Conservation (phyloP, 2,888 invertebrate species). For the Athripsodes cinereus region DNA sequence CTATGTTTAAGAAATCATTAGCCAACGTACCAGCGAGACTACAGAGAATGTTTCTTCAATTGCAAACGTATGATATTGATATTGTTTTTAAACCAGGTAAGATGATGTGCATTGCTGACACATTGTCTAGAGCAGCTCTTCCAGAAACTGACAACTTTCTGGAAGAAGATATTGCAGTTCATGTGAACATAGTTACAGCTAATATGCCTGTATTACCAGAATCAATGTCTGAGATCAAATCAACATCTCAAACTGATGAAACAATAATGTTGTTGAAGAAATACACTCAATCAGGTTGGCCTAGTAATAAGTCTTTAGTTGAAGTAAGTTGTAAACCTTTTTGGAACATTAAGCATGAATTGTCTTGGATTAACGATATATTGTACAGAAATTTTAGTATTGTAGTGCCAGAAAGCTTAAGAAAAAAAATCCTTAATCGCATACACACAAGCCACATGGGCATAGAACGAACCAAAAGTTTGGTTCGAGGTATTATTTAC, state of each 20-base stretch:
- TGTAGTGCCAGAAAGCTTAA: conserved; percentile 1
- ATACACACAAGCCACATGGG: conserved; percentile 3
- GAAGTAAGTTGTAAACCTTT: neutral
- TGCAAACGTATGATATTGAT: neutral
- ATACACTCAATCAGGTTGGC: neutral
- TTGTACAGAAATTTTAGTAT: neutral
- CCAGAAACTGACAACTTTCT: neutral
- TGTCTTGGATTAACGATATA: neutral
- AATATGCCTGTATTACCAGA: neutral
- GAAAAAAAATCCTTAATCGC: neutral
- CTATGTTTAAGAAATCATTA: neutral
- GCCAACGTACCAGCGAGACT: neutral
- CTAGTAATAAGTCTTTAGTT: conserved; percentile 1
- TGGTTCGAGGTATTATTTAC: neutral
- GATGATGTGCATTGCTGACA: neutral
- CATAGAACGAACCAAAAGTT: neutral
- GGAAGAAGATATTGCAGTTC: conserved; percentile 3
- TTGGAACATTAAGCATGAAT: conserved; percentile 3
- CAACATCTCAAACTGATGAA: neutral
- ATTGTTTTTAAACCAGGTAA: conserved; percentile 1
- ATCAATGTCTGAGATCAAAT: neutral
- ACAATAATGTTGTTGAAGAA: neutral
- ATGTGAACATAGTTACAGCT: neutral
- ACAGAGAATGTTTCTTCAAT: conserved; percentile 1
- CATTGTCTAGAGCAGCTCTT: conserved; percentile 3